Evolutionary conservation across 2,888 invertebrate genomes (phyloP), one percentile per base, ranked within the genome.

Genomic region (Drosophila melanocephala): DNA sequence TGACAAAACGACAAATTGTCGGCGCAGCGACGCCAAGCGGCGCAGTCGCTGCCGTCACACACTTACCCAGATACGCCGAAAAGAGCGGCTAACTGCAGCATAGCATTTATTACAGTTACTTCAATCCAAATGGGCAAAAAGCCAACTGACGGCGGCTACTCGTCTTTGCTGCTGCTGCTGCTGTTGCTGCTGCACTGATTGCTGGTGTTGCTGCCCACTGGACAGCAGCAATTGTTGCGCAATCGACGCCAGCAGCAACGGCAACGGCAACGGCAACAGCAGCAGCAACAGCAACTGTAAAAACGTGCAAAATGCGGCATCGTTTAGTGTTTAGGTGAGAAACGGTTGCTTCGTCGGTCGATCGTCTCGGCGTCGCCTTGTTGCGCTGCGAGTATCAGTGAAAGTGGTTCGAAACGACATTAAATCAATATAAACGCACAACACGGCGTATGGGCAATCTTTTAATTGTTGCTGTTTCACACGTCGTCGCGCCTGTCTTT

Each of bases 61-160:
- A 88, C 83, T 90, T 83, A 88, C 87, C 87, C 81, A 88, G 87
- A 88, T 88, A 88, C 72, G 82, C 64, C 26, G 47, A 33, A 71
- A 55, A 61, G 70, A 72, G 32, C 37, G 28, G 66, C 74, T 73
- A 82, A 71, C 53, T 73, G 78, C 73, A 75, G 58, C 67, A 52
- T 16, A 37, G 71, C 74, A 75, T 63, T 63, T 77, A 81, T 63
- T 75, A 81, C 81, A 83, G 79, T 76, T 81, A 78, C 68, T 75
- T 79, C 72, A 76, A 81, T 72, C 73, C 69, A 59, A 69, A 30
- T n/a, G 22, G 39, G 3, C 57, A 58, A 32, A 32, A 58, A 22
- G 57, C 57, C 39, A 47, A 66, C 30, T 57, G 56, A 59, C 55
- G 42, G 39, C 42, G 16, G 79, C 63, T 68, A 60, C 58, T 57